Evolutionary conservation across 2,888 invertebrate species (phyloP).

Genomic region (Laothoe populi): DNA sequence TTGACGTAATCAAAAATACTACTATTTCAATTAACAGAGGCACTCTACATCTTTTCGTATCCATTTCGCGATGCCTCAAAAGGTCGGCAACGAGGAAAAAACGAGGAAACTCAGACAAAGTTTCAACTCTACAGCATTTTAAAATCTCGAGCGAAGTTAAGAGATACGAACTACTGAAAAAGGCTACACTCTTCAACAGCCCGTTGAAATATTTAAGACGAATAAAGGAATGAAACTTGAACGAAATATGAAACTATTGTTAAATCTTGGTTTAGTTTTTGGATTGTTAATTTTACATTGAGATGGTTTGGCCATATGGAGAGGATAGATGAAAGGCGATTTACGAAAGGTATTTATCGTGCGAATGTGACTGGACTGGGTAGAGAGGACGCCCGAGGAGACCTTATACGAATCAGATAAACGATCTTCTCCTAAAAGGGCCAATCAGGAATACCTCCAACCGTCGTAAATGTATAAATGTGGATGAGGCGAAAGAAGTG

Average conservation of each 20-base stretch:
- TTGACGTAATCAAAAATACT: neutral
- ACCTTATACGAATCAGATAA: too few relatives aligned
- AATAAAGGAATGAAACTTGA: neutral
- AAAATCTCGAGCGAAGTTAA: slow-evolving; percentile 65
- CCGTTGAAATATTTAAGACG: slow-evolving; percentile 9
- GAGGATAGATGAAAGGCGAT: too few relatives aligned
- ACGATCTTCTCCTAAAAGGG: too few relatives aligned
- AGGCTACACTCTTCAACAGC: slow-evolving; percentile 79
- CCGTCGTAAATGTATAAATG: too few relatives aligned
- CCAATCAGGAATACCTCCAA: too few relatives aligned
- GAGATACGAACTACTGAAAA: slow-evolving; percentile 82
- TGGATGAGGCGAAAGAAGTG: too few relatives aligned
- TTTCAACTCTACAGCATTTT: slow-evolving; percentile 54
- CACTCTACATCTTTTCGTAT: neutral
- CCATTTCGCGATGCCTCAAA: slow-evolving; percentile 3
- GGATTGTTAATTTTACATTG: too few relatives aligned
- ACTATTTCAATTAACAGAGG: neutral
- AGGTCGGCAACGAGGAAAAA: slow-evolving; percentile 24
- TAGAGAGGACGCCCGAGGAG: too few relatives aligned
- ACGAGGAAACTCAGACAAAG: neutral
- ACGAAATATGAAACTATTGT: neutral
- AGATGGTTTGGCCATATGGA: too few relatives aligned
- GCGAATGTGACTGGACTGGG: too few relatives aligned
- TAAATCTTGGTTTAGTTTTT: neutral
- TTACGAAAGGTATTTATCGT: too few relatives aligned